Base-by-base conservation (phyloP, 1,140 invertebrate genomes). In the Notospermus geniculatus region DNA sequence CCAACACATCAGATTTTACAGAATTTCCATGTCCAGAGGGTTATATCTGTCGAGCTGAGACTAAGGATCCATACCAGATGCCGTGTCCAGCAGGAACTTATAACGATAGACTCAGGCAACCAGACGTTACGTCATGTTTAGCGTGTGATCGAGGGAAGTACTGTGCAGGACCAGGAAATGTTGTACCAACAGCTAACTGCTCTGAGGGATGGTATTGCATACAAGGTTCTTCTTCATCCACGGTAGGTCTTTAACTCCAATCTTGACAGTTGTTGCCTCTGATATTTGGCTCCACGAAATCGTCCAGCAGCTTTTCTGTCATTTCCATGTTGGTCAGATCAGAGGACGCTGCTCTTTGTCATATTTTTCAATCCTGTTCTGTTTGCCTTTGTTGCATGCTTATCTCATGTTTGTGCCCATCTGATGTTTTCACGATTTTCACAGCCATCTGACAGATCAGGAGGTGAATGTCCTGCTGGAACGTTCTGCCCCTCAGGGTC, bases 181-280 rank as follows among this genome's bases (percentile, higher is more conserved):
- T 65, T 19, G 53, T 54, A 25, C 76, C 76, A 1, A 76, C 74
- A 29, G 71, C 66, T 36, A 65, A 71, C 50, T 78, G 76, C 55
- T 66, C 63, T 25, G 69, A 67, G 1, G 77, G 77, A 22, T 79
- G 70, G 73, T 79, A 77, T 62, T 79, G 77, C 60, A 70, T 15
- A 29, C 13, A 5, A 4, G 60, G 60, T 45, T 5, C 60, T 54
- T 19, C n/a, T 27, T 23, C n/a, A 5, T n/a, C 46, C 9, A n/a
- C 4, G 46, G 46, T 50, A 7, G n/a, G 46, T 50, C n/a, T n/a
- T n/a, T n/a, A n/a, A n/a, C n/a, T n/a, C n/a, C n/a, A n/a, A n/a
- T n/a, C n/a, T n/a, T n/a, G n/a, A n/a, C n/a, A n/a, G n/a, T n/a
- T n/a, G n/a, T n/a, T n/a, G n/a, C n/a, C n/a, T n/a, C n/a, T n/a